Base-by-base conservation (phyloP, 2,113 vertebrate genomes). In the Chlamydotis undulata region DNA sequence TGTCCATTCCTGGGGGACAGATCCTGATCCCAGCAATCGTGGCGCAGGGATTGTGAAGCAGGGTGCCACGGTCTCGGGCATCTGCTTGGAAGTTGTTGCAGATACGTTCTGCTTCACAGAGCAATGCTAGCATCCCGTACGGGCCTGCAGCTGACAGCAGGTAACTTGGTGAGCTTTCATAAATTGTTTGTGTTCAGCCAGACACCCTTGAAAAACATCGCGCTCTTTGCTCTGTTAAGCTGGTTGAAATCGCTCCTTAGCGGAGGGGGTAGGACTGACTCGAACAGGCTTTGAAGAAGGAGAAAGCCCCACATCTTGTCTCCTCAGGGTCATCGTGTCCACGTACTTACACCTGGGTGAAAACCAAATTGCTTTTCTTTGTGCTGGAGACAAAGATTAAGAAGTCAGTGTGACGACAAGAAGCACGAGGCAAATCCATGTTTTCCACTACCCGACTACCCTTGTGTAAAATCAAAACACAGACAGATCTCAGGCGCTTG, bases 111-210 rank as follows among this genome's bases (percentile, higher is more conserved):
- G 81, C 70, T 77, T 68, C 33, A 1, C 33, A 28, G 80, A 12
- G 31, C 1, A 0, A 25, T 1, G 2, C 59, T 24, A 19, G 70
- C 76, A 56, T 77, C 1, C 1, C 24, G 45, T 59, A 9, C 13
- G 11, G 41, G 11, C 10, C 0, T 43, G 73, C 11, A 7, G 77
- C 88, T 49, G 22, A n/a, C 47, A 57, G 9, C 28, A 31, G 33
- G 57, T 81, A 52, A 22, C 78, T n/a, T 7, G 35, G 76, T 21
- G 10, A 56, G 47, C 59, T 41, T 43, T 28, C 86, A 9, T 28
- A 10, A n/a, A 18, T 4, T 7, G 41, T 24, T 47, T 82, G 1
- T 14, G 6, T 35, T 31, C 45, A 57, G 60, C 67, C 59, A 16
- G 21, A 6, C 7, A 41, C 33, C 76, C 76, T 61, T 56, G 73